Conservation (phyloP, 2,797 vertebrate species). For the Petrocephalus schoutedeni region DNA sequence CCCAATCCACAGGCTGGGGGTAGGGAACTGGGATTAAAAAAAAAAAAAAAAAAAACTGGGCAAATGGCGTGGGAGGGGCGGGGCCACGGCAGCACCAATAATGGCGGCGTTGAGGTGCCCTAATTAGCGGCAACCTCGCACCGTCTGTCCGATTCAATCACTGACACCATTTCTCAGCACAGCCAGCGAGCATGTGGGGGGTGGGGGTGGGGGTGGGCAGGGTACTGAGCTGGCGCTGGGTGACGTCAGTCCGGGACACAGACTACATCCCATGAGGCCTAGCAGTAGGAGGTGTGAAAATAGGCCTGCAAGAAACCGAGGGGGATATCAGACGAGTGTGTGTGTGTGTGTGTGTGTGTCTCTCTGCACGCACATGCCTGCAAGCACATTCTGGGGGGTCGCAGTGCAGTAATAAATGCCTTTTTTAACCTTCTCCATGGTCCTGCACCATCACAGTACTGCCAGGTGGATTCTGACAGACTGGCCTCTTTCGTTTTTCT, state of each 20-base stretch:
- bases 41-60: neutral
- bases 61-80: neutral
- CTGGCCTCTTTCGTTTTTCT: neutral
- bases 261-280: conserved; percentile 46
- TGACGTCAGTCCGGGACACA: conserved; percentile 51
- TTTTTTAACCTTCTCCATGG: neutral
- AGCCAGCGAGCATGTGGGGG: neutral
- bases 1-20: neutral
- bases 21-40: neutral
- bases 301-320: neutral
- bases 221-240: conserved; percentile 50
- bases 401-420: neutral
- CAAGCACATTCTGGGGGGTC: neutral
- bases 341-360: neutral
- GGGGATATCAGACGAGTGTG: neutral
- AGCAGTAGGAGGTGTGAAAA: conserved; percentile 40
- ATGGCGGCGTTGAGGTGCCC: conserved; percentile 53
- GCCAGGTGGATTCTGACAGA: neutral
- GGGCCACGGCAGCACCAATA: conserved; percentile 43
- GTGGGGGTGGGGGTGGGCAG: neutral
- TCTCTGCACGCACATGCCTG: neutral
- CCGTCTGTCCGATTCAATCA: conserved; percentile 63
- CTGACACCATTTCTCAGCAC: conserved; percentile 53
- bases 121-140: conserved; percentile 58
- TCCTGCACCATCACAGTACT: neutral